Base-by-base conservation (phyloP, 35 echinoderm and acorn worm genomes). In the Heliocidaris erythrogramma region DNA sequence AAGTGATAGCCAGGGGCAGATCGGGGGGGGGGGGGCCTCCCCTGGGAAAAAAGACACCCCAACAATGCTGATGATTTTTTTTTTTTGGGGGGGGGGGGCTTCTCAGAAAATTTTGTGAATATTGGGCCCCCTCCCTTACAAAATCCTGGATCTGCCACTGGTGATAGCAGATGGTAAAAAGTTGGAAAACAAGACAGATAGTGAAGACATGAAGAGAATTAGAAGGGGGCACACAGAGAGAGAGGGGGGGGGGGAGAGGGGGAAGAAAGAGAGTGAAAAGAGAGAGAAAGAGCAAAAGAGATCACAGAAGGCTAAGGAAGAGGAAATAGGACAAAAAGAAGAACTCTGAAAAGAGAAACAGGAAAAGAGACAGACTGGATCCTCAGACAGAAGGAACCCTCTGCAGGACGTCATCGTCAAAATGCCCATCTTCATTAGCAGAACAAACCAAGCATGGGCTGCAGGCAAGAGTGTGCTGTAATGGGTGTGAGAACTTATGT, bases 361-460 rank as follows among this genome's bases (percentile, higher is more conserved):
- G 65, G 27, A 78, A n/a, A n/a, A 17, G 61, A 71, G 61, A 5
- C n/a, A 24, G 24, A 21, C 7, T n/a, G 65, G 27, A 78, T 78
- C n/a, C n/a, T n/a, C 65, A n/a, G 14, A 56, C 14, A 27, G 65
- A 7, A 24, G 65, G 65, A 78, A 18, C 65, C 65, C 18, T 2
- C 65, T 78, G 21, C 65, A 78, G 17, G 65, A 78, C 65, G 18
- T 78, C 65, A 21, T n/a, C 65, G 27, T 78, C 65, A 17, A 78
- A 78, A 78, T 78, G 65, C 65, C 65, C 65, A 18, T 78, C 65
- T 78, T 78, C 65, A 78, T 78, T 78, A 78, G 65, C 65, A 78
- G 65, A 21, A 78, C 65, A 17, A 78, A 78, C 65, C 4, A 17
- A 16, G 7, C 18, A 8, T 7, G 8, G 5, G 65, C 65, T 78